Evolutionary conservation across 2,113 vertebrate genomes (phyloP).

Genomic region (Carlito syrichta): DNA sequence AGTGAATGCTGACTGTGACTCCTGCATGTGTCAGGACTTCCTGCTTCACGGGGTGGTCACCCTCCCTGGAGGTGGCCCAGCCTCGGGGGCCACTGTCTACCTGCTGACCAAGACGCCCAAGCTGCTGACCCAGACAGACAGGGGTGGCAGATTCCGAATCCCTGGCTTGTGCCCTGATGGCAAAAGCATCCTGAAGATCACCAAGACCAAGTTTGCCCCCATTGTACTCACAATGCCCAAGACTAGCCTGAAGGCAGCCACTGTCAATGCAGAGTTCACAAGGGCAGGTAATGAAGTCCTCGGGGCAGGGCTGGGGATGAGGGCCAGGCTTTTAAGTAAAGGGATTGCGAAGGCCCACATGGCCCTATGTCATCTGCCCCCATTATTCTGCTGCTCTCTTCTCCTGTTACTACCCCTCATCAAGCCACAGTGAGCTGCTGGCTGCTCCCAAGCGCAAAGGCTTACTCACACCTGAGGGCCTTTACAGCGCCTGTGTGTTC

Average conservation of each 20-base stretch:
- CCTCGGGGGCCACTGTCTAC: conserved; percentile 86
- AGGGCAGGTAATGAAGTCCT: conserved; percentile 87
- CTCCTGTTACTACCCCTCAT: neutral
- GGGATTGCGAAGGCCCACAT: neutral
- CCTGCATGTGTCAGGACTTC: conserved; percentile 93
- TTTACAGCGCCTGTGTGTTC: neutral
- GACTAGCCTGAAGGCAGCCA: conserved; percentile 81
- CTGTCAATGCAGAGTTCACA: conserved; percentile 87
- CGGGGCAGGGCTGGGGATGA: neutral
- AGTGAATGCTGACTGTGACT: conserved; percentile 89
- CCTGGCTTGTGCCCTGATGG: conserved; percentile 93
- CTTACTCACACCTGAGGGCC: neutral
- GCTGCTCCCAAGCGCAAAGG: neutral
- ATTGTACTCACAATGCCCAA: conserved; percentile 79
- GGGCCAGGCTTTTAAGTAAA: neutral
- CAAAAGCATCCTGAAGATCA: conserved; percentile 88
- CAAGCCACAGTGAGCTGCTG: neutral
- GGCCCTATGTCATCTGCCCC: neutral
- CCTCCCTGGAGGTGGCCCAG: conserved; percentile 87
- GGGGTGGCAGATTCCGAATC: conserved; percentile 90
- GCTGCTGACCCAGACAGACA: conserved; percentile 87
- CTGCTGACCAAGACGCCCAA: conserved; percentile 81
- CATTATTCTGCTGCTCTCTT: neutral
- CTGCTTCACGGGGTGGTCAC: conserved; percentile 88
- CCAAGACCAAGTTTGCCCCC: conserved; percentile 86